Evolutionary conservation across 2,888 invertebrate genomes (phyloP).

Genomic region (Odontothrips loti): DNA sequence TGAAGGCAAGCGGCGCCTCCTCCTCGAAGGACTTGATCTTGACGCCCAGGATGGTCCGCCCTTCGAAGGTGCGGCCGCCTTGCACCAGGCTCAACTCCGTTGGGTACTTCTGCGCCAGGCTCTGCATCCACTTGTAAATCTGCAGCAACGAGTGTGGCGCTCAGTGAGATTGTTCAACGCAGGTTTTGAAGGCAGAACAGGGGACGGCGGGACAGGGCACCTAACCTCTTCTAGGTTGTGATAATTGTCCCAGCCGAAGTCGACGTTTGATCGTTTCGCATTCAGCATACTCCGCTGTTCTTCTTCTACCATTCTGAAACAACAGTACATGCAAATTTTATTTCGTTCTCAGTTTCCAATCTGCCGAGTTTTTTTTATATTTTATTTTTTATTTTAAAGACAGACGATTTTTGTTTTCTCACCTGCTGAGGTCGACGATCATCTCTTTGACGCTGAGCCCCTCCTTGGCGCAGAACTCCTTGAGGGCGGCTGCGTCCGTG

Average conservation of each 20-base stretch:
- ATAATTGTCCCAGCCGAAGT: constrained; percentile 35
- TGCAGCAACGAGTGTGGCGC: background rate
- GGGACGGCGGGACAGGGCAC: no score
- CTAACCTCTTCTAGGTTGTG: constrained; percentile 34
- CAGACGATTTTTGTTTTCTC: background rate
- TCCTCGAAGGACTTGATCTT: constrained; percentile 39
- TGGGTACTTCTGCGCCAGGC: constrained; percentile 66
- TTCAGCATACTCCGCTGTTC: background rate
- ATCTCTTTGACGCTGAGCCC: background rate
- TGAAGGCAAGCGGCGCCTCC: constrained; percentile 46
- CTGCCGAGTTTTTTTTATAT: no score
- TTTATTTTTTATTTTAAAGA: no score
- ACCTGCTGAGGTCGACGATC: background rate
- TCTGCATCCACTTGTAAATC: constrained; percentile 51
- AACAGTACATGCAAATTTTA: background rate
- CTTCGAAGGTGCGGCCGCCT: constrained; percentile 71
- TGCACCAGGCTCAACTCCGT: constrained; percentile 65
- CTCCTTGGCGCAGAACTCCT: background rate
- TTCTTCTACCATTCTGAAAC: background rate
- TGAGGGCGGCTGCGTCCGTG: background rate
- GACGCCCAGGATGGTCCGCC: constrained; percentile 64
- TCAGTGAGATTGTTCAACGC: no score
- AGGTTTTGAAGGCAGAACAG: no score
- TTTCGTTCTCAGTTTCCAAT: no score
- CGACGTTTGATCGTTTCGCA: background rate